Base-by-base conservation (phyloP, 2,888 invertebrate species). In the Stenoptilia bipunctidactyla region DNA sequence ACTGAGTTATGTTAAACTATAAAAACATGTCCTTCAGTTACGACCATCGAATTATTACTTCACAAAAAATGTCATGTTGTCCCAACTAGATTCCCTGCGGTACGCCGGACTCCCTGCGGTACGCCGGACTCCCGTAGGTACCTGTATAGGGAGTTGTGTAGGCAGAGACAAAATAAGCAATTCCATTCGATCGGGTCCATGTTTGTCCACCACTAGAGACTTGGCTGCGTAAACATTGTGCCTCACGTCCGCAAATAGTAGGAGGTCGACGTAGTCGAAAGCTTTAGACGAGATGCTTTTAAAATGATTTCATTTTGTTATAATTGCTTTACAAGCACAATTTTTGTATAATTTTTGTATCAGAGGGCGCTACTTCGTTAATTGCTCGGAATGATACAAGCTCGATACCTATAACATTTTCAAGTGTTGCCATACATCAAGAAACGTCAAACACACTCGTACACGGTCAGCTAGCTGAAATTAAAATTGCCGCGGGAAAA, bases 141-240 rank as follows among this genome's bases (percentile, higher is more conserved):
- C 75, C 66, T 68, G 69, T 66, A 61, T 61, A 67, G 74, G 74
- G 74, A 75, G 71, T 61, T 64, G 63, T 76, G 82, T 79, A 76
- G 73, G 76, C 73, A 68, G 74, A 73, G 75, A 82, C 80, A 83
- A 83, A 83, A 82, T 83, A 82, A 82, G 82, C 82, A 82, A 83
- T 82, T 80, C 82, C 79, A 69, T 72, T 61, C 75, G 73, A 77
- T 80, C 76, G 71, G 79, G 65, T 76, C 74, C 65, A 64, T 83
- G 77, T 83, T 83, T 83, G 80, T 69, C 66, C 70, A 74, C 79
- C 82, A 83, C 82, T 83, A 82, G 79, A 82, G 79, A 65, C 75
- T 74, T 75, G 79, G 74, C 76, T 77, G 71, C 51, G 72, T 69
- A 77, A 82, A 82, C 76, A 79, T 53, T 55, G 62, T 69, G 77